Conservation (phyloP, 2,797 vertebrate species). For the Naso thynnoides region DNA sequence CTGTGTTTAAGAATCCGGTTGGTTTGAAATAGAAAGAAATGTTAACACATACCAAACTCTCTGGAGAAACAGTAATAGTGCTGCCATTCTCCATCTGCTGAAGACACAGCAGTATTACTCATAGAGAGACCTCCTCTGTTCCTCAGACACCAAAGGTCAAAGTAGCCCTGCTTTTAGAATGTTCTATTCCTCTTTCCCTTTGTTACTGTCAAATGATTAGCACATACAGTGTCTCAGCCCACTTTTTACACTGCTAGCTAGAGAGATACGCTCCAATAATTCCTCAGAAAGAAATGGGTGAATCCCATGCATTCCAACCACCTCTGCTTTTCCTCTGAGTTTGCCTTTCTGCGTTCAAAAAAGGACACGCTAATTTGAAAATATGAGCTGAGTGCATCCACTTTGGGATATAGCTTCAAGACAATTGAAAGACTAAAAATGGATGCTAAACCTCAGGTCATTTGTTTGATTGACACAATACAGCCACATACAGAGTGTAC, state of each 20-base stretch:
- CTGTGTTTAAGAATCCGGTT: conserved; percentile 37
- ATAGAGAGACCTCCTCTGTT: conserved; percentile 45
- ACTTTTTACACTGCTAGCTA: conserved; percentile 71
- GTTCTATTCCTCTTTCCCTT: conserved; percentile 33
- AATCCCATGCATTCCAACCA: conserved; percentile 72
- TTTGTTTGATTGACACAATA: conserved; percentile 75
- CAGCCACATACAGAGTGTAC: conserved; percentile 57
- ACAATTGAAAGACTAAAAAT: conserved; percentile 66
- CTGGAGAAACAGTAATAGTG: conserved; percentile 18
- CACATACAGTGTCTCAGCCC: conserved; percentile 72
- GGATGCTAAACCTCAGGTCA: conserved; percentile 57
- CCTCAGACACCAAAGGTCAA: conserved; percentile 65
- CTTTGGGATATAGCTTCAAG: conserved; percentile 59
- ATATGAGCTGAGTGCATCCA: conserved; percentile 57
- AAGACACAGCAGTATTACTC: conserved; percentile 44
- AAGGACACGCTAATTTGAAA: conserved; percentile 64
- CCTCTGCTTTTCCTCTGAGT: conserved; percentile 58
- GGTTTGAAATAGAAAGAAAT: conserved; percentile 14
- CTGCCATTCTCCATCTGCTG: conserved; percentile 29
- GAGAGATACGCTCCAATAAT: conserved; percentile 79
- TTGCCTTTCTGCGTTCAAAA: conserved; percentile 47
- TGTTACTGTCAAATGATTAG: conserved; percentile 75
- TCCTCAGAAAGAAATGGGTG: conserved; percentile 67
- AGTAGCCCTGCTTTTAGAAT: conserved; percentile 48
- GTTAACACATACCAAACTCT: conserved; percentile 56